These are phyloP conservation scores for Caenorhabditis uteleia DNA, from an alignment of 2,888 invertebrate genomes.

Conservation along the genomic window DNA sequence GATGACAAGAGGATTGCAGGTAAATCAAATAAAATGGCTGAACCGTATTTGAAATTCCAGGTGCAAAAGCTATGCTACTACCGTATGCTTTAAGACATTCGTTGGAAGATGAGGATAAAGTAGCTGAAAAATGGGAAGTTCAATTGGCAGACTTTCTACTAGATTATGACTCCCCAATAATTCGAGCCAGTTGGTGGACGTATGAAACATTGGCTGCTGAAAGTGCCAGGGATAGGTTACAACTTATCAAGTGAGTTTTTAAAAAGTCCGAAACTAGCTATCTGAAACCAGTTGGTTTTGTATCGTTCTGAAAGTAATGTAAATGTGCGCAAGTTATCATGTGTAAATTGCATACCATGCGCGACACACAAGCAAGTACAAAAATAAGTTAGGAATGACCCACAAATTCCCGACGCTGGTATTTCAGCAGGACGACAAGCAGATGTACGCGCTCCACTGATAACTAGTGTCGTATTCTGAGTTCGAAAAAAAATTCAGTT, in stretches of 20 bases:
- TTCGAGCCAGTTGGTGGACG: conserved; percentile 67
- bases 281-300: too few species aligned
- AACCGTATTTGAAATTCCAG: conserved; percentile 17
- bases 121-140: conserved; percentile 69
- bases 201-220: conserved; percentile 68
- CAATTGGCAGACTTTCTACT: conserved; percentile 59
- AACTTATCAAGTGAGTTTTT: conserved; percentile 62
- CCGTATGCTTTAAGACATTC: conserved; percentile 67
- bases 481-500: too few species aligned
- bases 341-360: too few species aligned
- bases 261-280: neutral
- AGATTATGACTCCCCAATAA: conserved; percentile 51
- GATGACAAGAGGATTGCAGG: conserved; percentile 52
- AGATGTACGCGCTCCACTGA: too few species aligned
- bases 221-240: conserved; percentile 62
- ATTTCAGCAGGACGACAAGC: too few species aligned
- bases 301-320: too few species aligned
- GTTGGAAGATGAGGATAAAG: conserved; percentile 55
- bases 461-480: too few species aligned
- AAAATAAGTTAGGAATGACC: too few species aligned
- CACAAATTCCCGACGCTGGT: too few species aligned
- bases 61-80: conserved; percentile 67
- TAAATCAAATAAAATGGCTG: neutral
- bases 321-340: neutral
- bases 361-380: too few species aligned